Base-by-base conservation (phyloP, 2,797 vertebrate genomes). In the Calcarius lapponicus region DNA sequence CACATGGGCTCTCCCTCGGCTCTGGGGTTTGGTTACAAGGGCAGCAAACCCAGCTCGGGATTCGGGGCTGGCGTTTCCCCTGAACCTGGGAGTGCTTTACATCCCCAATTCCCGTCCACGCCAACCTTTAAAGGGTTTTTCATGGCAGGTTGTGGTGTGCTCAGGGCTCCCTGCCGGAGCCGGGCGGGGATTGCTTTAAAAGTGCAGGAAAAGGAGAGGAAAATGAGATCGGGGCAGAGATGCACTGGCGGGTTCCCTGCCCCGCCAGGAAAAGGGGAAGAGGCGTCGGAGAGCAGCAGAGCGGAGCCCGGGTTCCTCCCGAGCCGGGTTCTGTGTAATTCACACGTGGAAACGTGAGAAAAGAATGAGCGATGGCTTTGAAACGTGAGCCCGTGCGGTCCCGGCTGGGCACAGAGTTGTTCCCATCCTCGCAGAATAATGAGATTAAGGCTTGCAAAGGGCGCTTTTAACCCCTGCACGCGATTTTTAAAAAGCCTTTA, bases 321-420 rank as follows among this genome's bases (percentile, higher is more conserved):
- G 86, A 8, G 88, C 11, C 38, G 72, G 18, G 92, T 7, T 83
- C 66, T 34, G 76, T 70, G 91, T 66, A 73, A 83, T 86, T 92
- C 94, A 62, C 92, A 91, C 91, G 76, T 90, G 87, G 87, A 86
- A 94, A 96, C 42, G 95, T 79, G 95, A 94, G 95, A 93, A 94
- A 95, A 89, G 87, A 54, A 75, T n/a, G 91, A 93, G 72, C 85
- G 87, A 85, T 82, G 32, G 3, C 93, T 96, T 88, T 86, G 95
- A 96, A 96, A 96, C 66, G 92, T 16, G 95, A 95, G 58, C 93
- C 72, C 48, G 20, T 4, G 80, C 20, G 13, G 20, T 71, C 67
- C 86, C 29, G 31, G 28, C 70, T 20, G 25, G 60, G 67, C 47
- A 11, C 45, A 26, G 80, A 65, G 79, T 1, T 14, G 19, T 38